Base-by-base conservation (phyloP, 2,797 vertebrate genomes). In the Vireo griseus region DNA sequence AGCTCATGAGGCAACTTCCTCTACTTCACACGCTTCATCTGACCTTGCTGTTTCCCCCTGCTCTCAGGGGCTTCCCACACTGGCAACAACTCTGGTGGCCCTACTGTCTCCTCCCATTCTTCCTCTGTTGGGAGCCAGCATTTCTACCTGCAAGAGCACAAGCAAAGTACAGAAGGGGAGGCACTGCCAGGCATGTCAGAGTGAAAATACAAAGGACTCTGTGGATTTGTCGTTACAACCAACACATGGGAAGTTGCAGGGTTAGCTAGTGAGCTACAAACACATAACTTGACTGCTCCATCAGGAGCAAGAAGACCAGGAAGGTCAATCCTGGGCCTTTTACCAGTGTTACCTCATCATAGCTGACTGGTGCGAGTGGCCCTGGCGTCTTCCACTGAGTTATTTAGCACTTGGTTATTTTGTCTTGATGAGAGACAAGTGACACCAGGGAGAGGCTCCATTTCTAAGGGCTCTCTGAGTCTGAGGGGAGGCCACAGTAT, bases 381-480 rank as follows among this genome's bases (percentile, higher is more conserved):
- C 45, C 26, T 2, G 2, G n/a, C 54, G 45, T 47, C 35, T 35
- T 57, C 88, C 92, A 29, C 57, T 9, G 28, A 96, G 96, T 98
- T 96, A 88, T 84, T 79, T 97, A 96, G 94, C 96, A 76, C n/a
- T 94, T 35, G 35, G 35, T 35, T 35, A 35, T 35, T 35, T 35
- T 84, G 63, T 48, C 91, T 95, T 95, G 92, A 66, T 93, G 68
- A 69, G 93, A 92, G 97, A 95, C 84, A 97, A 96, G 96, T 93
- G 97, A 98, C 97, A 97, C 95, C 5, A 0, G 13, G 69, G 87
- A 93, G 81, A 93, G 52, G 83, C 94, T 92, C 87, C 19, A 88
- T 97, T 97, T 97, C 97, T 96, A 79, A 91, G 96, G 95, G 94
- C 77, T 62, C 83, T 96, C 95, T 93, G 96, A 95, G 94, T 91